A percentile compares a stretch with the other conserved stretches of the same genome.
Evolutionary conservation across 2,113 vertebrate genomes (phyloP).

Genomic region (Vombatus ursinus): DNA sequence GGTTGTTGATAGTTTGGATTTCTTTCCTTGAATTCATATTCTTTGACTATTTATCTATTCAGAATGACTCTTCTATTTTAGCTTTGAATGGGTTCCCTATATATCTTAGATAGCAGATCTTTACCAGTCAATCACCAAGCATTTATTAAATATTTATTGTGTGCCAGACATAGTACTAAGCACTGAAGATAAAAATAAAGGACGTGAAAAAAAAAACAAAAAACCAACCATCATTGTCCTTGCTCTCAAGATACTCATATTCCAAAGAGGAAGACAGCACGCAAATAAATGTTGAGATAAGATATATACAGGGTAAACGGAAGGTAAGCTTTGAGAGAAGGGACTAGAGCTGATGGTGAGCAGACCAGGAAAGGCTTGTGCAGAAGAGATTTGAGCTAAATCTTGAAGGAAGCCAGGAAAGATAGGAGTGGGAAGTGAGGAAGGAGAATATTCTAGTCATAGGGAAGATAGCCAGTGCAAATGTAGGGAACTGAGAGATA

Average conservation of each 20-base stretch:
- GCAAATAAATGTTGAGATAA: not conserved
- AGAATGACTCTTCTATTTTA: not conserved
- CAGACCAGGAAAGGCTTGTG: not conserved
- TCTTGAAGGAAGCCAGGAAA: not conserved
- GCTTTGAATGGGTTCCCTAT: not conserved
- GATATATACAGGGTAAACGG: not conserved
- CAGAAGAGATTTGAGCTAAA: not conserved
- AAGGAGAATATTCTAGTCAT: not conserved
- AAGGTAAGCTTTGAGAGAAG: not conserved
- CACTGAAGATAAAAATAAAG: not conserved
- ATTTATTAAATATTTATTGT: not conserved
- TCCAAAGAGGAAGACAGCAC: not conserved
- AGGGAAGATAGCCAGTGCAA: not conserved
- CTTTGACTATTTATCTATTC: not conserved
- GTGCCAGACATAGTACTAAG: not conserved
- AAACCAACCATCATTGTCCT: not conserved
- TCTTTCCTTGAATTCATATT: not conserved
- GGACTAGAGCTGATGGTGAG: not conserved
- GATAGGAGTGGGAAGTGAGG: not conserved
- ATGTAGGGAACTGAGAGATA: not conserved
- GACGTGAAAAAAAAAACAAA: no score
- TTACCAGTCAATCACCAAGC: not conserved
- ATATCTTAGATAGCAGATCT: not conserved
- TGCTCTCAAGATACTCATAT: not conserved
- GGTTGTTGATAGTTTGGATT: not conserved